These are phyloP conservation scores for Micromys minutus DNA, from an alignment of 2,113 vertebrate genomes.

Conservation along the genomic window DNA sequence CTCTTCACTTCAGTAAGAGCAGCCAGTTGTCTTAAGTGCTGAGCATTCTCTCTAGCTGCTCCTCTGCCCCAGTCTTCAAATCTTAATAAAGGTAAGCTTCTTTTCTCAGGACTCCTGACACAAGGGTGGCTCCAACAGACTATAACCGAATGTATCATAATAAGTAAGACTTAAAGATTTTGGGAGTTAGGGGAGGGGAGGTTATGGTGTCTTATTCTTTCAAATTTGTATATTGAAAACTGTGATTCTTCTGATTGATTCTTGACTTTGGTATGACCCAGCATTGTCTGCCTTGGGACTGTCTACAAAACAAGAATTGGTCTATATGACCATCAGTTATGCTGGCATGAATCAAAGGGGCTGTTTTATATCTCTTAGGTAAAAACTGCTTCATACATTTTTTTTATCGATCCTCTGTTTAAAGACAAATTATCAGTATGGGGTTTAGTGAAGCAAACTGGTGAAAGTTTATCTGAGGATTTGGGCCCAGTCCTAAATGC, in stretches of 20 bases:
- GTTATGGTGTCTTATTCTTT: neutral
- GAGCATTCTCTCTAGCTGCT: neutral
- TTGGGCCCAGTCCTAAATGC: neutral
- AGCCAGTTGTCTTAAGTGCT: neutral
- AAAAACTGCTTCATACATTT: no score
- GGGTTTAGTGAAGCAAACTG: neutral
- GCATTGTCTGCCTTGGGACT: neutral
- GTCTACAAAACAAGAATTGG: neutral
- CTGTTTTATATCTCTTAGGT: neutral
- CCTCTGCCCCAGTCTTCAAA: no score
- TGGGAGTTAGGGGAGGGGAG: neutral
- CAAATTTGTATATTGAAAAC: neutral
- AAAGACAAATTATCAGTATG: neutral
- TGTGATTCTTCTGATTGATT: neutral
- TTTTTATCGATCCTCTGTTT: neutral
- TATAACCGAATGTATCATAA: neutral
- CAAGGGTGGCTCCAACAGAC: neutral
- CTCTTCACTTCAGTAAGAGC: no score
- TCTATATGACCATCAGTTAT: neutral
- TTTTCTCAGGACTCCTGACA: neutral
- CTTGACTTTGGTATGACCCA: neutral
- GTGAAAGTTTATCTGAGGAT: neutral
- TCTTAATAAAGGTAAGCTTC: neutral
- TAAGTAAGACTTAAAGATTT: neutral
- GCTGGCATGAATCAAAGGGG: neutral